Percentiles rank a stretch among this genome's conserved stretches.
Conservation (phyloP, 1,140 invertebrate species). For the Pseudoatta argentina region DNA sequence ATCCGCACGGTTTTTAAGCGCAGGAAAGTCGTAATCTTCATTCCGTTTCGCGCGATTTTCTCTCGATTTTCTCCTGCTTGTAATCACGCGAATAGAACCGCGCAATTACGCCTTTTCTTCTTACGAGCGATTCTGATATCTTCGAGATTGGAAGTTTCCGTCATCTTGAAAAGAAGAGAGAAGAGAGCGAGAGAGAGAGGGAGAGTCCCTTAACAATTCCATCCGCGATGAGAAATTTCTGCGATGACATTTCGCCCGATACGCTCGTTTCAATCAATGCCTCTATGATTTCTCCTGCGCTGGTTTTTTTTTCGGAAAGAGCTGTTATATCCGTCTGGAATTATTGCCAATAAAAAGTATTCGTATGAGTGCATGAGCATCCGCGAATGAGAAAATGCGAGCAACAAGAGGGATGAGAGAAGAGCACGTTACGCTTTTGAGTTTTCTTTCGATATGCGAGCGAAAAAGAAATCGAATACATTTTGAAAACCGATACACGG, state of each 20-base stretch:
- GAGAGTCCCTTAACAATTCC: slow-evolving; percentile 10
- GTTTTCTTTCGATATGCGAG: not conserved
- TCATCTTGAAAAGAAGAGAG: not conserved
- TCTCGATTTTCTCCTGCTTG: not conserved
- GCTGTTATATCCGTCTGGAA: not conserved
- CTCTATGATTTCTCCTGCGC: not conserved
- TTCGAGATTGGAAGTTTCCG: slow-evolving; percentile 30
- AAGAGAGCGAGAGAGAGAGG: too few species aligned
- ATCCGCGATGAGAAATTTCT: slow-evolving; percentile 20
- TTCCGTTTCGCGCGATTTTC: not conserved
- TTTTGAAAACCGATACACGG: slow-evolving; percentile 12
- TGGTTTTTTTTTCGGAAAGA: not conserved
- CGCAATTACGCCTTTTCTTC: not conserved
- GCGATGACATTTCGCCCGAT: slow-evolving; percentile 41
- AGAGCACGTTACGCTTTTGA: not conserved
- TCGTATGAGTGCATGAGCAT: not conserved
- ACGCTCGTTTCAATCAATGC: slow-evolving; percentile 11
- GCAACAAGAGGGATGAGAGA: not conserved
- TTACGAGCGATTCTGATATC: not conserved
- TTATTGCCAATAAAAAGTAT: not conserved
- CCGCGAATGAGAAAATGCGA: not conserved
- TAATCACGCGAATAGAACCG: not conserved
- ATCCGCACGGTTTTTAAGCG: not conserved
- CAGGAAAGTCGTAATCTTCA: not conserved
- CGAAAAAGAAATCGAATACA: not conserved